Percentiles rank a stretch among this genome's conserved stretches.
Conservation (phyloP, 2,113 vertebrate species). For the Taxidea taxus region DNA sequence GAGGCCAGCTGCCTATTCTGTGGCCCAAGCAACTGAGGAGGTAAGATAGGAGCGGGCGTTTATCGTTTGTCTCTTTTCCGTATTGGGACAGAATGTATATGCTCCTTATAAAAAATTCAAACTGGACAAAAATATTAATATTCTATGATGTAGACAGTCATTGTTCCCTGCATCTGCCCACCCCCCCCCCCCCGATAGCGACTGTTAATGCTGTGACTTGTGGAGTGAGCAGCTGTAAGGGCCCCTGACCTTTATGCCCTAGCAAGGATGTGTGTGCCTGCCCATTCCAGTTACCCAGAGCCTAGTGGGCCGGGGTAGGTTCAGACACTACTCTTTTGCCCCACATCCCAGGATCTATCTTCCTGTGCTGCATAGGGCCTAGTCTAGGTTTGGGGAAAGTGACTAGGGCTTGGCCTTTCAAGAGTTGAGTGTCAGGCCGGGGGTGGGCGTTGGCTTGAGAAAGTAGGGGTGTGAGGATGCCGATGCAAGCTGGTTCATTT, state of each 20-base stretch:
- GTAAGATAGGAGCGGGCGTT: not conserved
- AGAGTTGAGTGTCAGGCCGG: not conserved
- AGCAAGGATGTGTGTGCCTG: not conserved
- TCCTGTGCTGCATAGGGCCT: not conserved
- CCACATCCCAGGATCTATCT: not conserved
- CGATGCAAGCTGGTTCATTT: not conserved
- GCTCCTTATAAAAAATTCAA: conserved; percentile 47
- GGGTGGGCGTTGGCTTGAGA: not conserved
- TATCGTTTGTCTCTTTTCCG: not conserved
- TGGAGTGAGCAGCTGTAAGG: not conserved
- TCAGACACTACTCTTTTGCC: not conserved
- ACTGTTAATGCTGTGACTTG: not conserved
- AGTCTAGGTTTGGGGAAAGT: not conserved
- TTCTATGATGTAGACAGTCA: not conserved
- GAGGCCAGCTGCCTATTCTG: not conserved
- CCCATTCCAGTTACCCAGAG: not conserved
- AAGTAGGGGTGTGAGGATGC: not conserved
- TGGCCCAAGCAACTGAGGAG: not conserved
- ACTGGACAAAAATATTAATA: conserved; percentile 35
- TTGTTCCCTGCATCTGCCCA: not conserved
- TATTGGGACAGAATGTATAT: not conserved
- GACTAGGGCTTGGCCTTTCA: not conserved
- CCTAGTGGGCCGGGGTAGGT: not conserved
- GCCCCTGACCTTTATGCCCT: not conserved
- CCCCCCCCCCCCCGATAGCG: not conserved